Evolutionary conservation across 2,113 vertebrate species (phyloP), one percentile per base, ranked within the genome.

Genomic region (Triplophysa rosa): DNA sequence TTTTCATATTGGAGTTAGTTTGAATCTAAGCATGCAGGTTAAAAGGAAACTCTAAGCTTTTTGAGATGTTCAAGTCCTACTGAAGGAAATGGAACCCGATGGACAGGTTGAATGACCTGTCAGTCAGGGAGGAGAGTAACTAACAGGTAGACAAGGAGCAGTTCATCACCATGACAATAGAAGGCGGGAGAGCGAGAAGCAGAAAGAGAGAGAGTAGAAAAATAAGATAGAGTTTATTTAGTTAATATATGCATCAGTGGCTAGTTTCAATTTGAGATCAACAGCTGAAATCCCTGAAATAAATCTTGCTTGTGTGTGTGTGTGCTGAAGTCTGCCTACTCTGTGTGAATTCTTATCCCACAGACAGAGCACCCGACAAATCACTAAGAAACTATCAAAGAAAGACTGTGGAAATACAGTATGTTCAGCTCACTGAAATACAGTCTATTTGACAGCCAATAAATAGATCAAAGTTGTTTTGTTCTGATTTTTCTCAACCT

Each of bases 91-190:
- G 33, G 47, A 84, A 82, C 80, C 64, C 78, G 81, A 83, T 23
- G 45, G 78, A 78, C 78, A 78, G 84, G 78, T 82, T 62, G 40
- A 73, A 40, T 67, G 71, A 76, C 61, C 33, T 47, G 71, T 72
- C 29, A 24, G n/a, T 77, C 77, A 67, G 73, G 49, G 61, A 76
- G 29, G 67, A 65, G 47, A 76, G 45, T 65, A 65, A 47, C 33
- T 74, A 68, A 47, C 40, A 78, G 75, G 54, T 59, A 76, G 26
- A 66, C 73, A 70, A 42, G 77, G 45, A 71, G 69, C 21, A 73
- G 45, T 49, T 73, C 65, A 81, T 84, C 72, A 80, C 11, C 77
- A 80, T 84, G 37, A 80, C 74, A 85, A 75, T 69, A 17, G 56
- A 66, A 79, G 81, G 74, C 78, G 79, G 81, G 75, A 83, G 73